Conservation (phyloP, 1,140 invertebrate genomes). For the Lysiphlebus fabarum region DNA sequence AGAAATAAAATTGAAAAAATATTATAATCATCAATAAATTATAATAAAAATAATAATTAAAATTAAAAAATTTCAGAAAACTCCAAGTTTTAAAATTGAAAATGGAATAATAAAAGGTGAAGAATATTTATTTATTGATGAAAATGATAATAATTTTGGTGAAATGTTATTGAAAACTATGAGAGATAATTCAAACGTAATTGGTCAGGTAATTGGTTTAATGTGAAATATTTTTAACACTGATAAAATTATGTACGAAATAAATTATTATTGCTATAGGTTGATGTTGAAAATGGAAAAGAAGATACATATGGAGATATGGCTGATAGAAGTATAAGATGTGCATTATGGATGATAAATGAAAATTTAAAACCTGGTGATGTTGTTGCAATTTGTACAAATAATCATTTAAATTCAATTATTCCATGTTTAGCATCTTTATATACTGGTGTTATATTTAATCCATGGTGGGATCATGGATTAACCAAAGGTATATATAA, state of each 20-base stretch:
- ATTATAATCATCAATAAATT: too few relatives aligned
- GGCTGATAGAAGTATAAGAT: slow-evolving; percentile 40
- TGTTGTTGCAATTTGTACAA: slow-evolving; percentile 46
- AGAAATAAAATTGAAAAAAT: too few relatives aligned
- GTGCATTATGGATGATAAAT: slow-evolving; percentile 49
- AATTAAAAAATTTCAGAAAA: background rate
- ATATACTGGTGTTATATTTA: slow-evolving; percentile 43
- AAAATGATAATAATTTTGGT: slow-evolving; percentile 19
- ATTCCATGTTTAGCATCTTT: slow-evolving; percentile 51
- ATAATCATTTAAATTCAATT: slow-evolving; percentile 51
- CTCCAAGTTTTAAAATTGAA: slow-evolving; percentile 24
- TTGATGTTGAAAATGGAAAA: slow-evolving; percentile 51
- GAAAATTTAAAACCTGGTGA: slow-evolving; percentile 48
- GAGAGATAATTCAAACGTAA: slow-evolving; percentile 17
- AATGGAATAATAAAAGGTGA: slow-evolving; percentile 22
- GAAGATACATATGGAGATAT: slow-evolving; percentile 48
- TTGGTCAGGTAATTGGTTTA: slow-evolving; percentile 29
- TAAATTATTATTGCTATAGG: slow-evolving; percentile 28
- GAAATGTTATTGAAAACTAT: slow-evolving; percentile 19
- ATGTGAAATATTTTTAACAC: background rate
- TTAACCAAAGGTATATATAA: slow-evolving; percentile 26
- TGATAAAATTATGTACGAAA: slow-evolving; percentile 2
- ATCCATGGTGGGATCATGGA: slow-evolving; percentile 27
- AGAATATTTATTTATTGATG: background rate
- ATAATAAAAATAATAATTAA: too few relatives aligned